These are phyloP conservation scores for Menura novaehollandiae DNA, from an alignment of 2,113 vertebrate species.

Conservation along the genomic window DNA sequence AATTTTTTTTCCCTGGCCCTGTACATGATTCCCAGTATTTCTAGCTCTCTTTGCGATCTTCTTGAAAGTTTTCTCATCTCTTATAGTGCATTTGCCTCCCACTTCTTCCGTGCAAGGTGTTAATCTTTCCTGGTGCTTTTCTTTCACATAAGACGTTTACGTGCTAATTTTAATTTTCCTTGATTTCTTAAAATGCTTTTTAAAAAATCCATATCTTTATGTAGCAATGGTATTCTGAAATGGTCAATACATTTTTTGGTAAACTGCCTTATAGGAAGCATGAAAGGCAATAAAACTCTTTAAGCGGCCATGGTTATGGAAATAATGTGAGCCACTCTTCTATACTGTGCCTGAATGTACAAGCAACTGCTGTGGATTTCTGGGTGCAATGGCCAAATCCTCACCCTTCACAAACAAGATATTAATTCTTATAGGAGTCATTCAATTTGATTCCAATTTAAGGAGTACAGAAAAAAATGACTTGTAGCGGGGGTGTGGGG, in stretches of 20 bases:
- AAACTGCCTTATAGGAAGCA: neutral
- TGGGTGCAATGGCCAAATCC: neutral
- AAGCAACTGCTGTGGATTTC: neutral
- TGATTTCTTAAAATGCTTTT: conserved; percentile 7
- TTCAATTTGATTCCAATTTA: neutral
- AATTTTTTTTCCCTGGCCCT: neutral
- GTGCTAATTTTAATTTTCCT: neutral
- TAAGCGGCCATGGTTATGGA: neutral
- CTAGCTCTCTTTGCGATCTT: neutral
- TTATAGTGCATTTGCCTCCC: neutral
- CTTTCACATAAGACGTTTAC: neutral
- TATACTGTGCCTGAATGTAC: neutral
- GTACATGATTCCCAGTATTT: neutral
- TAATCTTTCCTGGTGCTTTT: neutral
- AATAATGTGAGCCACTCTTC: neutral
- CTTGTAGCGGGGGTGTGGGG: no score
- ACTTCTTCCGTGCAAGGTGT: conserved; percentile 14
- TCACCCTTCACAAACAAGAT: neutral
- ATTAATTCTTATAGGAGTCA: neutral
- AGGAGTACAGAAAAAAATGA: neutral
- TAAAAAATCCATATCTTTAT: neutral
- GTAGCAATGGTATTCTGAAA: neutral
- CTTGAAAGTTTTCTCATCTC: neutral
- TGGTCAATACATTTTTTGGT: neutral
- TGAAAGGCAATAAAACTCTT: neutral